Evolutionary conservation across 2,797 vertebrate species (phyloP).

Genomic region (Heteromormyrus szaboi): DNA sequence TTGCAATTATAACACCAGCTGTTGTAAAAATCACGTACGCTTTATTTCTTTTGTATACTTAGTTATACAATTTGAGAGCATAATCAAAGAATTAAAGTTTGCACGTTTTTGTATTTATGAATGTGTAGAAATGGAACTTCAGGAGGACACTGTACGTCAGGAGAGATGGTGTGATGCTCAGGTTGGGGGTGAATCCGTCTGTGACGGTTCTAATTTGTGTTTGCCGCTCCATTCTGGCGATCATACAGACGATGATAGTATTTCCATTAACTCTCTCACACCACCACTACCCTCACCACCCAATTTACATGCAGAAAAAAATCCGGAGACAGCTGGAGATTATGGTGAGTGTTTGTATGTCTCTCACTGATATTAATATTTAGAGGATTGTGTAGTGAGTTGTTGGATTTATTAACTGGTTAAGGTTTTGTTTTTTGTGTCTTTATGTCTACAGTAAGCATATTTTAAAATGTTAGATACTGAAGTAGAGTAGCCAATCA

Average conservation of each 20-base stretch:
- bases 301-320: neutral
- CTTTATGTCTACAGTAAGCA: neutral
- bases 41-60: neutral
- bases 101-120: neutral
- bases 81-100: neutral
- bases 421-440: neutral
- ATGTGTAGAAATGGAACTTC: neutral
- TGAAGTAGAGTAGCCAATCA: neutral
- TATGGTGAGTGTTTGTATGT: neutral
- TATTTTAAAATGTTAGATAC: neutral
- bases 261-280: conserved; percentile 10
- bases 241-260: conserved; percentile 16
- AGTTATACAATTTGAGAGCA: neutral
- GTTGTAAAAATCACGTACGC: neutral
- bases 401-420: neutral
- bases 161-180: neutral
- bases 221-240: conserved; percentile 8
- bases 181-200: neutral
- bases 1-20: neutral
- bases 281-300: conserved; percentile 3
- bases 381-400: neutral
- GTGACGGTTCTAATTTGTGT: neutral
- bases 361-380: neutral
- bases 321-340: neutral
- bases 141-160: neutral